A percentile compares a stretch with the other conserved stretches of the same genome.
Conservation (phyloP, 2,113 vertebrate genomes). For the Zingel zingel region DNA sequence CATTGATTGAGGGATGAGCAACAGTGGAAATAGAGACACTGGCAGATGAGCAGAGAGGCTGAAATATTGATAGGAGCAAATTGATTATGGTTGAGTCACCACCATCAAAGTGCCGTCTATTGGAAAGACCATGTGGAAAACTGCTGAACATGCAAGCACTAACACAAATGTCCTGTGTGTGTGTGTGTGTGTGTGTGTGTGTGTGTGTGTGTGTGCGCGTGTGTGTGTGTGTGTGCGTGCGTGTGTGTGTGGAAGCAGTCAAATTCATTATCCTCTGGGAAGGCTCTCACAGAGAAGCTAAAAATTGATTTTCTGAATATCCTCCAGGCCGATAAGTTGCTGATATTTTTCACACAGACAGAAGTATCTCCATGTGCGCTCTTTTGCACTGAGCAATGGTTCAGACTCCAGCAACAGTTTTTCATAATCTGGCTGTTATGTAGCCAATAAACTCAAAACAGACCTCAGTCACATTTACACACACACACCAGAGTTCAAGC, state of each 20-base stretch:
- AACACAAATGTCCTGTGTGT: slow-evolving; percentile 58
- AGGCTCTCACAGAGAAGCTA: slow-evolving; percentile 64
- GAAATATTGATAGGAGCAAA: slow-evolving; percentile 68
- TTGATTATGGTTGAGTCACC: slow-evolving; percentile 74
- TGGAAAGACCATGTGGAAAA: slow-evolving; percentile 68
- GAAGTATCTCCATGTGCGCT: slow-evolving; percentile 59
- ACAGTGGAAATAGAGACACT: slow-evolving; percentile 40
- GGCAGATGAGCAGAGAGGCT: slow-evolving; percentile 29
- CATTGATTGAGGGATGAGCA: slow-evolving; percentile 39
- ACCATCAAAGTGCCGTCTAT: slow-evolving; percentile 59
- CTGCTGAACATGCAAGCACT: slow-evolving; percentile 70
- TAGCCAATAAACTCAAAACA: slow-evolving; percentile 47
- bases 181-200: slow-evolving; percentile 17
- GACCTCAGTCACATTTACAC: slow-evolving; percentile 18
- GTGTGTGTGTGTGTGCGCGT: slow-evolving; percentile 13
- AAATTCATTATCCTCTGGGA: slow-evolving; percentile 71
- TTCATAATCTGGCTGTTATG: slow-evolving; percentile 39
- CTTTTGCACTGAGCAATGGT: slow-evolving; percentile 38
- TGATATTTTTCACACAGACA: slow-evolving; percentile 66
- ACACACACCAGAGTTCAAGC: slow-evolving; percentile 16
- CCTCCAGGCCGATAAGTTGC: slow-evolving; percentile 58
- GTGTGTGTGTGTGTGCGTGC: slow-evolving; percentile 8
- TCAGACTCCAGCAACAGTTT: slow-evolving; percentile 49
- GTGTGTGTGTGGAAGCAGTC: slow-evolving; percentile 38
- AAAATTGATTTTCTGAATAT: slow-evolving; percentile 76